Base-by-base conservation (phyloP, 1,140 invertebrate genomes). In the Drosophila kohkoa region DNA sequence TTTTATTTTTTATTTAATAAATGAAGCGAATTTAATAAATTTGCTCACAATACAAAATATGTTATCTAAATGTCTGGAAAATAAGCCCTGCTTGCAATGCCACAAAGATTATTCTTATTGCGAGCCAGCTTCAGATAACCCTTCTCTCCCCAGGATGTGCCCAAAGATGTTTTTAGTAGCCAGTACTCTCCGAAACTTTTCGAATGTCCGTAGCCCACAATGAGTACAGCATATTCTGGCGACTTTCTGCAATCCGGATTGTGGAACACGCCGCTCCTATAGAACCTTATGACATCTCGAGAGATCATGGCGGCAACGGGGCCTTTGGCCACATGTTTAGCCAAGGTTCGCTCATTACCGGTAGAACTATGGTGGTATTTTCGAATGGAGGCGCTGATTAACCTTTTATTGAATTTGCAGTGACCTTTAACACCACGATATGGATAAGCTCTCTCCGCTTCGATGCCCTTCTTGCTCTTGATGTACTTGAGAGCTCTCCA, bases 251-350 rank as follows among this genome's bases (percentile, higher is more conserved):
- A 70, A 0, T 5, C 4, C 1, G 15, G 0, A 8, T 70, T 64
- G 28, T 55, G 52, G 52, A 28, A 70, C 0, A 70, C 16, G 5
- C 68, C 68, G 5, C 5, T 6, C 8, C 46, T 55, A 11, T 54
- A 70, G 41, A n/a, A 38, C 5, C 16, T 2, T 1, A 70, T 6
- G 5, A 13, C 68, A 28, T 35, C 30, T 1, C 16, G 4, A 5
- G 58, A 70, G 15, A 70, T 63, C 3, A 38, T 20, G 3, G 68
- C 68, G 7, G 59, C 41, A 0, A 70, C 68, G 5, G 68, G 68
- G 3, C 59, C 68, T 1, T 46, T 13, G 25, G 25, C 11, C 0
- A 70, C 68, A n/a, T 46, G 8, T 5, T 8, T 1, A 11, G 49
- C 30, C 51, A 70, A 32, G 1, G 15, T 0, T 0, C 2, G n/a